Conservation (phyloP, 2,888 invertebrate genomes). For the Phanerotoma sp. region DNA sequence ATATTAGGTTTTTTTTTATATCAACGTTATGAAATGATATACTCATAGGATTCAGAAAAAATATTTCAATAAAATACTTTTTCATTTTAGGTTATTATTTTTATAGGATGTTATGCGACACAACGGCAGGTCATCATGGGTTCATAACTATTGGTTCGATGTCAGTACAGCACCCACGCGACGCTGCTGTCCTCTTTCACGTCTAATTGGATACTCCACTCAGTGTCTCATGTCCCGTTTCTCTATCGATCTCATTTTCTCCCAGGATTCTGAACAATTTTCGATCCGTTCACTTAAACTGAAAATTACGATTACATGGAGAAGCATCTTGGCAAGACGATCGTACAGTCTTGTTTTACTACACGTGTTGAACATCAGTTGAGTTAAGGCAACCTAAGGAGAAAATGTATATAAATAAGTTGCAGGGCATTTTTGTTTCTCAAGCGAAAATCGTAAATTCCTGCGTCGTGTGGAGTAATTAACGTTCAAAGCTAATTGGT, state of each 20-base stretch:
- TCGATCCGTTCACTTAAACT: conserved; percentile 12
- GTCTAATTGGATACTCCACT: conserved; percentile 42
- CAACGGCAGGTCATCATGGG: conserved; percentile 37
- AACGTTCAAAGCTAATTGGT: conserved; percentile 36
- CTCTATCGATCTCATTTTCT: conserved; percentile 12
- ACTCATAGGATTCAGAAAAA: too few relatives aligned
- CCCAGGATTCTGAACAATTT: conserved; percentile 12
- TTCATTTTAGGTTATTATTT: too few relatives aligned
- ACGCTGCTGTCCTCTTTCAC: conserved; percentile 36
- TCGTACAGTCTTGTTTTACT: background rate
- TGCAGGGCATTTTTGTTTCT: background rate
- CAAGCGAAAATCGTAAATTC: conserved; percentile 16
- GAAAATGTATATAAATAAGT: background rate
- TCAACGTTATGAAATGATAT: too few relatives aligned
- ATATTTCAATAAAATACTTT: too few relatives aligned
- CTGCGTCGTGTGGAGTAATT: conserved; percentile 27
- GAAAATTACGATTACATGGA: conserved; percentile 18
- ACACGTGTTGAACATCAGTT: conserved; percentile 4
- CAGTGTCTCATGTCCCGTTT: conserved; percentile 19
- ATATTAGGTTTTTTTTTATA: too few relatives aligned
- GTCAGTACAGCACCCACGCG: conserved; percentile 36
- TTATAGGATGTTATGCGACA: background rate
- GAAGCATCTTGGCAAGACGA: background rate
- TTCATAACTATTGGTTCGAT: conserved; percentile 43
- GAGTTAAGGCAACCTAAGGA: background rate